These are phyloP conservation scores for Desmophyllum pertusum DNA, from an alignment of 92 coral and sea anemone species.

Conservation along the genomic window DNA sequence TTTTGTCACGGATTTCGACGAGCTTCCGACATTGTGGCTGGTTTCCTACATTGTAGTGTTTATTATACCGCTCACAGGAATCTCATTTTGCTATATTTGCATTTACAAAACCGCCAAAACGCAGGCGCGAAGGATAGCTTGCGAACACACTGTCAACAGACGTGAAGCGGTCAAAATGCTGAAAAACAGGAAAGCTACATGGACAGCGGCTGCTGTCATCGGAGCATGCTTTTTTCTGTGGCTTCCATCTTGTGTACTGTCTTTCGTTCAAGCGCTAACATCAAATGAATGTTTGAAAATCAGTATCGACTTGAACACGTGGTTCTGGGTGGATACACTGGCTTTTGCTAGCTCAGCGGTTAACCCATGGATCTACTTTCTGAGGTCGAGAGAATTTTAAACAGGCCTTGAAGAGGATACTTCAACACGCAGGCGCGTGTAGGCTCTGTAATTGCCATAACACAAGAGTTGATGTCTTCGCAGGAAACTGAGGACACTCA, in stretches of 20 bases:
- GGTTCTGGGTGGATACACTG: constrained; percentile 63
- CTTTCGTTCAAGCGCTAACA: constrained; percentile 38
- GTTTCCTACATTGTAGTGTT: constrained; percentile 41
- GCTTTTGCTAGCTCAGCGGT: constrained; percentile 56
- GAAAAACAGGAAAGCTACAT: constrained; percentile 67
- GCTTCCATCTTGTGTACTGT: constrained; percentile 49
- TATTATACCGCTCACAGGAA: constrained; percentile 46
- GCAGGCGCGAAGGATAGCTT: constrained; percentile 40
- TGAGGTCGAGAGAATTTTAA: constrained; percentile 59
- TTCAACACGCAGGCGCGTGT: neutral
- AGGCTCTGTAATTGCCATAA: neutral
- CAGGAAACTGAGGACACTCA: neutral
- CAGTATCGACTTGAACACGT: constrained; percentile 21
- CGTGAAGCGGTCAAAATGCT: constrained; percentile 39
- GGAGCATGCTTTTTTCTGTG: constrained; percentile 51
- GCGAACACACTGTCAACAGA: neutral
- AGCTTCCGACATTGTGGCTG: constrained; percentile 57
- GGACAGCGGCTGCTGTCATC: constrained; percentile 62
- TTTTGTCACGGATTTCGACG: constrained; percentile 17
- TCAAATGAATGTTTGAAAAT: constrained; percentile 31
- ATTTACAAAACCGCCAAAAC: constrained; percentile 50
- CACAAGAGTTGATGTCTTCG: neutral
- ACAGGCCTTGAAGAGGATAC: constrained; percentile 27
- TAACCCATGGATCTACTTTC: constrained; percentile 71
- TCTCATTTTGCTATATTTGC: constrained; percentile 51